A percentile compares a stretch with the other conserved stretches of the same genome.
Conservation (phyloP, 2,113 vertebrate genomes). For the Sisor rabdophorus region DNA sequence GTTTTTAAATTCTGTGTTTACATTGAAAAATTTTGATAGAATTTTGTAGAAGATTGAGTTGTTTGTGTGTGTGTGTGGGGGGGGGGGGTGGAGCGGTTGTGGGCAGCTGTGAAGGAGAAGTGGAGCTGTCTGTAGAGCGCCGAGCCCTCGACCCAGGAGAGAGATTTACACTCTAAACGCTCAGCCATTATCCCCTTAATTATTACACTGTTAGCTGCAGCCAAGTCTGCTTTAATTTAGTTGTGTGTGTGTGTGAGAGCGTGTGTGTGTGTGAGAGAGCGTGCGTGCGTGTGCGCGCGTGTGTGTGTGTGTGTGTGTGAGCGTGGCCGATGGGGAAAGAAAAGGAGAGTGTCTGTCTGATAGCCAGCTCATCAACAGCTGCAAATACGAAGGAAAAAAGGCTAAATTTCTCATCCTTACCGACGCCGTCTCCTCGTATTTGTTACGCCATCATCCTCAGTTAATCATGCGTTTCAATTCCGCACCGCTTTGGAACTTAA, state of each 20-base stretch:
- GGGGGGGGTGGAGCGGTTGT: conserved; percentile 5
- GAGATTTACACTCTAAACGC: conserved; percentile 62
- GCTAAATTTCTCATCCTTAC: conserved; percentile 55
- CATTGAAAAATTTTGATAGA: too few relatives aligned
- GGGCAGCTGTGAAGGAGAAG: conserved; percentile 25
- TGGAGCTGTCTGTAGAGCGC: conserved; percentile 3
- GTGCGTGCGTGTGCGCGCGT: too few relatives aligned
- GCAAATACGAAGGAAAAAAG: conserved; percentile 50
- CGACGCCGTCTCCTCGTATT: conserved; percentile 62
- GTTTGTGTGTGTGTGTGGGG: background rate
- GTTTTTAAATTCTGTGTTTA: too few relatives aligned
- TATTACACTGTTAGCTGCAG: conserved; percentile 57
- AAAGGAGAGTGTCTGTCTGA: conserved; percentile 33
- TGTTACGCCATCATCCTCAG: conserved; percentile 64
- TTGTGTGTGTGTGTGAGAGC: conserved; percentile 44
- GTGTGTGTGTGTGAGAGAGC: conserved; percentile 46
- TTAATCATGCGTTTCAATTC: conserved; percentile 72
- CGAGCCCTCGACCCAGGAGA: conserved; percentile 50
- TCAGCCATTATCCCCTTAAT: conserved; percentile 68
- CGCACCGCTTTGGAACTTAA: conserved; percentile 62
- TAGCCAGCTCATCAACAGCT: conserved; percentile 46
- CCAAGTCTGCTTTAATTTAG: conserved; percentile 46
- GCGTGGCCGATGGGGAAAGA: conserved; percentile 34
- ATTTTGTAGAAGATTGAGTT: too few relatives aligned
- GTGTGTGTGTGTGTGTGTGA: conserved; percentile 31